These are phyloP conservation scores for Xerus inauris DNA, from an alignment of 2,113 vertebrate genomes.

Conservation along the genomic window DNA sequence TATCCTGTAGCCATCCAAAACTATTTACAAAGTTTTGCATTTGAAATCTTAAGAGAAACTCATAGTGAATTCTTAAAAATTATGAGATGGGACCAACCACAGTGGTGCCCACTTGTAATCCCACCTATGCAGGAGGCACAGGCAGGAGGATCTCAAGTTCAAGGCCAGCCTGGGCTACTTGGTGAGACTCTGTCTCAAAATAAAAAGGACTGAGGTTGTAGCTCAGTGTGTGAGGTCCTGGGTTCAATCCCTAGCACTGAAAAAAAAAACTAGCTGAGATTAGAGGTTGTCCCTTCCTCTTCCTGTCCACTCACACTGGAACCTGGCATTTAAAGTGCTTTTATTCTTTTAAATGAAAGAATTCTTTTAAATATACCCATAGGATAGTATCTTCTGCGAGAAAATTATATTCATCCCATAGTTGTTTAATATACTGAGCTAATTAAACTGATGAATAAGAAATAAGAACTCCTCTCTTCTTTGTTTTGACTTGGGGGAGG, in stretches of 20 bases:
- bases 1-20: neutral
- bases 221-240: neutral
- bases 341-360: neutral
- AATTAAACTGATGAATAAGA: neutral
- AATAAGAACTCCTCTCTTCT: neutral
- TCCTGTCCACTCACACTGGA: neutral
- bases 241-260: neutral
- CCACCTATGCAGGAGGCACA: neutral
- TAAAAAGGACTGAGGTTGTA: neutral
- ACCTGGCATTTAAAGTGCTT: neutral
- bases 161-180: neutral
- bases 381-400: neutral
- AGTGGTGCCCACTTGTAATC: neutral
- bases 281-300: neutral
- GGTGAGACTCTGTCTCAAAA: neutral
- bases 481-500: neutral
- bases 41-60: neutral
- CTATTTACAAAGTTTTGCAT: neutral
- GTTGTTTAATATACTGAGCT: neutral
- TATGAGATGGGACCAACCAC: neutral
- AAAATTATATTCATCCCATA: neutral
- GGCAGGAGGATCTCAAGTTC: neutral
- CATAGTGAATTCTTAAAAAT: too few species aligned
- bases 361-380: rapidly evolving
- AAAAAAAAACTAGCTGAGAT: rapidly evolving